Conservation (phyloP, 2,888 invertebrate species). For the Aphidoletes aphidimyza region DNA sequence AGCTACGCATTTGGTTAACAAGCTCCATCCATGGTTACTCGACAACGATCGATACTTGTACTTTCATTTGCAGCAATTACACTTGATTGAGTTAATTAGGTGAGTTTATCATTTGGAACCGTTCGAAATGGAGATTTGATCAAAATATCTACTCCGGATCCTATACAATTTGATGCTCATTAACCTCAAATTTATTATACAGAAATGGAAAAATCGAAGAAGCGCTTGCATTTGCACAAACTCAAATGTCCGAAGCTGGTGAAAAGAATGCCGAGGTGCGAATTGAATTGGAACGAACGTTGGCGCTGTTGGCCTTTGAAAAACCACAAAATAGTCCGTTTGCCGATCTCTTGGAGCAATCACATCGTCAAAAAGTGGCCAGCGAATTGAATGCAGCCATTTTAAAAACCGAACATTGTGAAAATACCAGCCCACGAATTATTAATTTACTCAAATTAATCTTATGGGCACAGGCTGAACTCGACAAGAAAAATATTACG, state of each 20-base stretch:
- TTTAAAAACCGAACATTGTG: conserved; percentile 90
- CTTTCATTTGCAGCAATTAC: conserved; percentile 83
- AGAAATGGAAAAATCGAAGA: conserved; percentile 82
- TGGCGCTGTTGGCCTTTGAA: conserved; percentile 95
- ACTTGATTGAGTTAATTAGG: conserved; percentile 66
- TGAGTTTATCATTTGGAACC: conserved; percentile 56
- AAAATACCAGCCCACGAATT: conserved; percentile 89
- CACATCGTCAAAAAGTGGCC: conserved; percentile 95
- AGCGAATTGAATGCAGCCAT: conserved; percentile 98
- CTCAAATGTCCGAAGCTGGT: conserved; percentile 85
- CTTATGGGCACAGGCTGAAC: conserved; percentile 94
- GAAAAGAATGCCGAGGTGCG: conserved; percentile 77
- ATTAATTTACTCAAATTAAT: conserved; percentile 92
- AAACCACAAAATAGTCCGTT: conserved; percentile 95
- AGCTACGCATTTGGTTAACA: conserved; percentile 93
- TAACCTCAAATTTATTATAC: conserved; percentile 53
- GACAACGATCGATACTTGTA: conserved; percentile 95
- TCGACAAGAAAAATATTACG: conserved; percentile 93
- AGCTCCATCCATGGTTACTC: conserved; percentile 91
- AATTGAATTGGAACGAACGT: conserved; percentile 88
- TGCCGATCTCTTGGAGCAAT: conserved; percentile 90
- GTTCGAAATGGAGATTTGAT: neutral
- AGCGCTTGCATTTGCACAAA: conserved; percentile 87
- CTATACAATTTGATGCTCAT: too few relatives aligned
- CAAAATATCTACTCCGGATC: too few relatives aligned